Conservation (phyloP, 2,113 vertebrate species). For the Furnarius figulus region DNA sequence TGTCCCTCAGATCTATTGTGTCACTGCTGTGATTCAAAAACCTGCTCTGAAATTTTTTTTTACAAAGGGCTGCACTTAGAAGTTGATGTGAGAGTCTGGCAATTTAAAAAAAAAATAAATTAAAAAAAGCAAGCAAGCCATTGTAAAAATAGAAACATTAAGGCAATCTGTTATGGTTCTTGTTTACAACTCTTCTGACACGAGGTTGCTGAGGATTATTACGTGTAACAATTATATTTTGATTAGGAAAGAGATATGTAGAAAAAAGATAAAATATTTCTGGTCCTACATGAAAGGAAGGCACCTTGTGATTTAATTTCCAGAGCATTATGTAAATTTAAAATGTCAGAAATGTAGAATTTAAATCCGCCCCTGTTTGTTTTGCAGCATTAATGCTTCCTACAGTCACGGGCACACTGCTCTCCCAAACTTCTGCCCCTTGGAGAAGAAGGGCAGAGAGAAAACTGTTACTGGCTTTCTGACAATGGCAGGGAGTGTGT, state of each 20-base stretch:
- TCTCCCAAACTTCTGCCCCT: constrained; percentile 75
- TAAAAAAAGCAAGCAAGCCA: background rate
- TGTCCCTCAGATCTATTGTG: background rate
- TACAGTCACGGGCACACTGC: constrained; percentile 38
- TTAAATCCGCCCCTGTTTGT: constrained; percentile 47
- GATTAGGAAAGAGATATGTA: constrained; percentile 19
- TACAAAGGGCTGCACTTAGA: background rate
- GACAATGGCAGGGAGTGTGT: constrained; percentile 83
- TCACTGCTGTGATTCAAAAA: background rate
- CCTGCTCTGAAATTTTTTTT: background rate
- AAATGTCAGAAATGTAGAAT: constrained; percentile 11
- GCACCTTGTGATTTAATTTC: constrained; percentile 34
- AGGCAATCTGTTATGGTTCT: constrained; percentile 48
- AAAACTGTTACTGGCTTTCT: constrained; percentile 83
- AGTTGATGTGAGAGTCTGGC: background rate
- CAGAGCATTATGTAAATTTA: background rate
- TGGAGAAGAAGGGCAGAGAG: constrained; percentile 67
- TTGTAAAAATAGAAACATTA: constrained; percentile 47
- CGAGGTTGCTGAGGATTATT: constrained; percentile 17
- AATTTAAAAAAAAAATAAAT: background rate
- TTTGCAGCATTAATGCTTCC: constrained; percentile 48
- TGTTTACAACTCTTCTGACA: constrained; percentile 48
- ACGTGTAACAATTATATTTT: constrained; percentile 59
- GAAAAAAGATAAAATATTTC: constrained; percentile 16
- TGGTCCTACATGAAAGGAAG: background rate